These are phyloP conservation scores for Theristicus caerulescens DNA, from an alignment of 2,113 vertebrate genomes.

Conservation along the genomic window DNA sequence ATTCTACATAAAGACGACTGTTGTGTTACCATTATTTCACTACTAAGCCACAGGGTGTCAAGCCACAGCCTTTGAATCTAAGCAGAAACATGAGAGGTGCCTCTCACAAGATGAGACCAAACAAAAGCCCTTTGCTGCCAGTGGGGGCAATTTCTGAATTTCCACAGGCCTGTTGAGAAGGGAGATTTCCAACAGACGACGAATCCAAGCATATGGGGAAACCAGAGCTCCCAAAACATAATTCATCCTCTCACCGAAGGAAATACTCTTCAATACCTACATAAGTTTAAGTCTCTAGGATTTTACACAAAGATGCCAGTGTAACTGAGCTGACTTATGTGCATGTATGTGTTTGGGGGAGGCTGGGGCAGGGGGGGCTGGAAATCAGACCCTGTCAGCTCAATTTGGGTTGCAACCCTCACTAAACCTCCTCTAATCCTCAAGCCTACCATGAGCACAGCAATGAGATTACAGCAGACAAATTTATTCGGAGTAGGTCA, in stretches of 20 bases:
- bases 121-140: neutral
- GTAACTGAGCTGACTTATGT: neutral
- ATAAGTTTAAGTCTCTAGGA: neutral
- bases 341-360: neutral
- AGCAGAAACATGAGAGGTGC: neutral
- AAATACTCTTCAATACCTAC: neutral
- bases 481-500: neutral
- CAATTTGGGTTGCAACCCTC: neutral
- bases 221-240: neutral
- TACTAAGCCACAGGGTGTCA: neutral
- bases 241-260: neutral
- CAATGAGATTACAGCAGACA: neutral
- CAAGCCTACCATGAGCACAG: neutral
- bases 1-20: neutral
- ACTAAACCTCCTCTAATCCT: neutral
- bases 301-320: neutral
- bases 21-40: neutral
- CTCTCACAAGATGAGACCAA: neutral
- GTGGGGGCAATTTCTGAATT: neutral
- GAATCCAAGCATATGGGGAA: neutral
- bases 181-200: rapidly evolving
- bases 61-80: neutral
- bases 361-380: too few relatives aligned
- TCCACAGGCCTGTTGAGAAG: neutral
- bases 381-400: neutral